These are phyloP conservation scores for Scelioninae gen. 1 DNA, from an alignment of 2,888 invertebrate genomes.

Conservation along the genomic window DNA sequence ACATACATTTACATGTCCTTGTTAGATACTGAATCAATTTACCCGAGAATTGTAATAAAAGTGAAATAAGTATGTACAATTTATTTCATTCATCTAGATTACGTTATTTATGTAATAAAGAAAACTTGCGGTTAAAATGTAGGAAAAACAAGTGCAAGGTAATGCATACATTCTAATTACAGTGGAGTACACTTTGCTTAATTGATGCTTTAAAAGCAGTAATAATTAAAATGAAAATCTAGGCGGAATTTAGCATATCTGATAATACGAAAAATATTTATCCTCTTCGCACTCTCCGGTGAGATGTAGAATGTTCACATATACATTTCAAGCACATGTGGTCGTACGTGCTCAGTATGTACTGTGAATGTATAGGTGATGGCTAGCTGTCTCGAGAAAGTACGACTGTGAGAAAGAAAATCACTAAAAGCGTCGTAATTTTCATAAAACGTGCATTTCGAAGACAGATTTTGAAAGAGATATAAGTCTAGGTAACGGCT, in stretches of 20 bases:
- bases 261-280: slow-evolving; percentile 50
- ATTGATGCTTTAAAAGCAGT: slow-evolving; percentile 17
- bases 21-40: too few relatives aligned
- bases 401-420: slow-evolving; percentile 61
- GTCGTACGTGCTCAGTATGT: slow-evolving; percentile 2
- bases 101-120: too few relatives aligned
- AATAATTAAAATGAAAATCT: slow-evolving; percentile 45
- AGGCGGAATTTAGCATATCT: slow-evolving; percentile 27
- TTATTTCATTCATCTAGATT: too few relatives aligned
- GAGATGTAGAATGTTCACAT: slow-evolving; percentile 7
- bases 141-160: too few relatives aligned
- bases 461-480: slow-evolving; percentile 74
- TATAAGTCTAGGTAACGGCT: slow-evolving; percentile 71
- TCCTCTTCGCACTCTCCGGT: slow-evolving; percentile 23
- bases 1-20: not conserved
- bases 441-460: slow-evolving; percentile 70
- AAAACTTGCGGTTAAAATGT: too few relatives aligned
- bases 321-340: slow-evolving; percentile 9
- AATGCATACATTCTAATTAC: not conserved
- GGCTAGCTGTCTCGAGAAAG: slow-evolving; percentile 63
- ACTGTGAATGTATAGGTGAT: slow-evolving; percentile 30
- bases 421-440: slow-evolving; percentile 71
- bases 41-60: too few relatives aligned
- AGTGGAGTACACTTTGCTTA: not conserved
- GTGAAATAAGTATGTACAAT: too few relatives aligned